These are phyloP conservation scores for Cerastoderma edule DNA, from an alignment of 2,888 invertebrate genomes.

Conservation along the genomic window DNA sequence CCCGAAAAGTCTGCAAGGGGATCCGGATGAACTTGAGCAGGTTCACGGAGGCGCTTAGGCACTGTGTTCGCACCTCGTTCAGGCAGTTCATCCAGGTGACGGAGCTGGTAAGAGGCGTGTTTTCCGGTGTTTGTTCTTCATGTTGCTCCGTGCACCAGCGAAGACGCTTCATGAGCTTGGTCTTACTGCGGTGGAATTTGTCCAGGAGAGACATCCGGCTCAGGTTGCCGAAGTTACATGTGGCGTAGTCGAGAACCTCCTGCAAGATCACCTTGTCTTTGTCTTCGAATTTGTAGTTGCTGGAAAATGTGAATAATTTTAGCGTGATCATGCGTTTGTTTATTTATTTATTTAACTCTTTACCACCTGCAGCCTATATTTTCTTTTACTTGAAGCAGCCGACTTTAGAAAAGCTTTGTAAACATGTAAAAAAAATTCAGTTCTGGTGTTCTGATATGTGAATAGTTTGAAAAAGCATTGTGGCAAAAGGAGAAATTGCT, in stretches of 20 bases:
- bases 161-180: slow-evolving; percentile 8
- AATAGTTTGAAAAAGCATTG: neutral
- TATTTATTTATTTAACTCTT: neutral
- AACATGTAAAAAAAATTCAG: neutral
- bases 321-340: too few species aligned
- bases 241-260: slow-evolving; percentile 7
- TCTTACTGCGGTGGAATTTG: slow-evolving; percentile 15
- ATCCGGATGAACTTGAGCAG: slow-evolving; percentile 11
- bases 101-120: neutral
- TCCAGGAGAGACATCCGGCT: slow-evolving; percentile 8
- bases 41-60: neutral
- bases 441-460: neutral
- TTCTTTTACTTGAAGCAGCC: neutral
- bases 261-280: slow-evolving; percentile 2
- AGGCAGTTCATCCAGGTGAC: slow-evolving; percentile 4
- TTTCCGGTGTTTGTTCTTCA: neutral
- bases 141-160: slow-evolving; percentile 8
- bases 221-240: slow-evolving; percentile 4
- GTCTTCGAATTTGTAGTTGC: slow-evolving; percentile 9
- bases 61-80: neutral
- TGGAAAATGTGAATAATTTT: too few species aligned
- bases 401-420: neutral
- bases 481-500: neutral
- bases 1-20: neutral
- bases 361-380: neutral